These are phyloP conservation scores for Xylocopa sonorina DNA, from an alignment of 1,140 invertebrate species.

Conservation along the genomic window DNA sequence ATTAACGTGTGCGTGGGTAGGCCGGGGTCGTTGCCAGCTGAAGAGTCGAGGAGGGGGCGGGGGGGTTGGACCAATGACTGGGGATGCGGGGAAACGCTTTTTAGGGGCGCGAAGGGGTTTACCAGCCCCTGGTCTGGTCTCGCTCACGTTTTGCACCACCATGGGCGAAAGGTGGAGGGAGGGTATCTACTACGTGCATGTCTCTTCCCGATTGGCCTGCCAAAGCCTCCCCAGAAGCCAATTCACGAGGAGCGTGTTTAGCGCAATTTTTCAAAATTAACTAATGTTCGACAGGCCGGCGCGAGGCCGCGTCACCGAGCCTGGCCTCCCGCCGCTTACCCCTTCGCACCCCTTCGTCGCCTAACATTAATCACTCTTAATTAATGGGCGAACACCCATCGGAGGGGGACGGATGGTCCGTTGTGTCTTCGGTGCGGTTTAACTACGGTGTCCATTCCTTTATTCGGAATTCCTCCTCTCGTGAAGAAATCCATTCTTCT, in stretches of 20 bases:
- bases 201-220: slow-evolving; percentile 74
- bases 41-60: too few relatives aligned
- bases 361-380: slow-evolving; percentile 69
- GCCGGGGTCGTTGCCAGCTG: slow-evolving; percentile 57
- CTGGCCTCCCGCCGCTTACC: neutral
- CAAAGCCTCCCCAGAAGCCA: slow-evolving; percentile 70
- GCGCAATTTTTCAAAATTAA: slow-evolving; percentile 76
- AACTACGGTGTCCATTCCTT: slow-evolving; percentile 23
- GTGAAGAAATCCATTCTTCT: neutral
- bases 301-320: slow-evolving; percentile 20
- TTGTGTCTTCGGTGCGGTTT: neutral
- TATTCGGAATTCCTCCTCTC: slow-evolving; percentile 22
- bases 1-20: slow-evolving; percentile 79
- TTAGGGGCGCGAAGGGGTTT: slow-evolving; percentile 59
- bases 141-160: slow-evolving; percentile 38
- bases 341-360: slow-evolving; percentile 2
- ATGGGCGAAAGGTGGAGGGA: slow-evolving; percentile 41
- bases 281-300: slow-evolving; percentile 74
- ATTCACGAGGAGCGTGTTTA: slow-evolving; percentile 72
- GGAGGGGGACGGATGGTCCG: neutral
- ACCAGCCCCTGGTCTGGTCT: slow-evolving; percentile 64
- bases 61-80: slow-evolving; percentile 21
- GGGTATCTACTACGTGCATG: slow-evolving; percentile 65
- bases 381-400: slow-evolving; percentile 43
- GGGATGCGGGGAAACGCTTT: slow-evolving; percentile 59